phyloP scores from a whole-genome alignment of 1,140 invertebrate genomes.

The Drosophila lacertosa region DNA sequence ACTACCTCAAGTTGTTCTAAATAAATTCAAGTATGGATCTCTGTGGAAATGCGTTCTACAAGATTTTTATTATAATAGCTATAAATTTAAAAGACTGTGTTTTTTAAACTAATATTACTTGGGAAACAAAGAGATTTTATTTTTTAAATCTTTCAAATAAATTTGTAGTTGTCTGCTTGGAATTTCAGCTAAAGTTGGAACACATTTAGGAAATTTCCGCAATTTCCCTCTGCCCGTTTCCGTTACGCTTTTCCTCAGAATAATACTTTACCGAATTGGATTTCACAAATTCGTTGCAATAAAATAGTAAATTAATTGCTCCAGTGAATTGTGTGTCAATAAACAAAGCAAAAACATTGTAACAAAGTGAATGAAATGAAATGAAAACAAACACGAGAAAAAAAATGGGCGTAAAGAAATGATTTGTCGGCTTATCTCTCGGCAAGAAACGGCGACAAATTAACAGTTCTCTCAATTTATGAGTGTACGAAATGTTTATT shows the following conservation, averaged over 20 bases:
- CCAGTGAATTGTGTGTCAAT: slow-evolving; percentile 44
- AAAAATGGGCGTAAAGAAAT: slow-evolving; percentile 13
- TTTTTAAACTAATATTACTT: no score
- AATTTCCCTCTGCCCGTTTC: not conserved
- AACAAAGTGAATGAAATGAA: not conserved
- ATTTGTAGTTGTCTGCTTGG: no score
- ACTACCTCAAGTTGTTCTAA: not conserved
- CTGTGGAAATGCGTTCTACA: no score
- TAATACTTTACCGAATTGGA: slow-evolving; percentile 55
- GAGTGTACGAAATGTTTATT: not conserved
- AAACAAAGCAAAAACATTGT: slow-evolving; percentile 17
- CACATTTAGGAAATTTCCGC: no score
- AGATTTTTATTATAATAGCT: no score
- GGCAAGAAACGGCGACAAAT: slow-evolving; percentile 24
- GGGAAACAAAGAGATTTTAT: no score
- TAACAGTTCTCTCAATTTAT: slow-evolving; percentile 24
- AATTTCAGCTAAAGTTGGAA: no score
- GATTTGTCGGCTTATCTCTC: slow-evolving; percentile 22
- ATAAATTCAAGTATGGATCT: not conserved
- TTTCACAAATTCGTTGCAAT: slow-evolving; percentile 64
- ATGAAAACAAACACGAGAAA: not conserved
- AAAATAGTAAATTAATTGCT: slow-evolving; percentile 68
- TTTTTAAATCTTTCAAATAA: no score
- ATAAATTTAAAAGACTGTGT: no score
- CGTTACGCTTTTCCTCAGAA: slow-evolving; percentile 3